Evolutionary conservation across 2,113 vertebrate genomes (phyloP).

Genomic region (Podocnemis expansa): DNA sequence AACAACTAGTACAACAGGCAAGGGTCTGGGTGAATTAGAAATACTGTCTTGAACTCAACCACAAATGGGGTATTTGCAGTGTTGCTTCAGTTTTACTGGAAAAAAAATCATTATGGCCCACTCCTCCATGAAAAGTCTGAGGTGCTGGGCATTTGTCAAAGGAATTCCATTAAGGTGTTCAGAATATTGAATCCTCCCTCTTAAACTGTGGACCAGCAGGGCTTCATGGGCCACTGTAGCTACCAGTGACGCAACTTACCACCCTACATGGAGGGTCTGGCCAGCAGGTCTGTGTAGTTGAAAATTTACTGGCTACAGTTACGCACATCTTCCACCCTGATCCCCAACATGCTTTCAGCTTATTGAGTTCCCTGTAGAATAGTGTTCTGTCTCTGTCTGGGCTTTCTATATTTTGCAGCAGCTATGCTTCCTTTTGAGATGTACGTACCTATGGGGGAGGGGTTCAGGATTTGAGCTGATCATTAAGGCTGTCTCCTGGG

Average conservation of each 20-base stretch:
- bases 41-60: constrained; percentile 65
- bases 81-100: not conserved
- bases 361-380: not conserved
- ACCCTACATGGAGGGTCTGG: not conserved
- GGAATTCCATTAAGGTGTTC: not conserved
- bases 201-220: not conserved
- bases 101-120: not conserved
- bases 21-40: constrained; percentile 61
- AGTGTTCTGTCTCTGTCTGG: not conserved
- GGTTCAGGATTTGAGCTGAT: not conserved
- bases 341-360: not conserved
- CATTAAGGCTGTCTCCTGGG: not conserved
- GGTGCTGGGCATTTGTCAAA: not conserved
- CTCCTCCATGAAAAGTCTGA: constrained; percentile 17
- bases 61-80: constrained; percentile 18
- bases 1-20: constrained; percentile 60
- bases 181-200: constrained; percentile 32
- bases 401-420: not conserved
- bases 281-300: not conserved
- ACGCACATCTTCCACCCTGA: not conserved
- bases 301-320: not conserved
- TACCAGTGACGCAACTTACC: not conserved
- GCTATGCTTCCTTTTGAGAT: not conserved
- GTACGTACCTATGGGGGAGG: not conserved
- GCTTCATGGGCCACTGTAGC: not conserved